Base-by-base conservation (phyloP, 2,888 invertebrate species). In the Nemurella pictetii region DNA sequence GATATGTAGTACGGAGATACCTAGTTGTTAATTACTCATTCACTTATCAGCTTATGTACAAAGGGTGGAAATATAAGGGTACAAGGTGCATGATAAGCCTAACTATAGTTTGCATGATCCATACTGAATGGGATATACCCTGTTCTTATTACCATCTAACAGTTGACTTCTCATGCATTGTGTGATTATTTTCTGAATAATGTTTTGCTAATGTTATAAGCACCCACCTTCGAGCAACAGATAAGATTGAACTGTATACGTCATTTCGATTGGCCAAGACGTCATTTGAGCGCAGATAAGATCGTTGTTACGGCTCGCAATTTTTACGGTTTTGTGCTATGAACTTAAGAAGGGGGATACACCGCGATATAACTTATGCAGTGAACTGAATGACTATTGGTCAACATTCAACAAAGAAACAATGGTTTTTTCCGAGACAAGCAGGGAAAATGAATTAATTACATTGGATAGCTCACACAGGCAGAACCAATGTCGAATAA, bases 401-500 rank as follows among this genome's bases (percentile, higher is more conserved):
- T 75, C 75, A 75, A 75, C 28, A 28, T 75, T 27, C 75, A 75
- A 75, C 75, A 75, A 75, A 75, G 75, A 75, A 75, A 26, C 26
- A 75, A 27, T 75, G 55, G 55, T 55, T 55, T 55, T 55, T 55
- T 55, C 20, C 55, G 75, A 75, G 75, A 75, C 26, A 27, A 75
- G 26, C 75, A 5, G 26, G 75, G 75, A 75, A 75, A 75, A 75
- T 25, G 75, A 75, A 75, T 75, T 75, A 75, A 75, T 75, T 75
- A 28, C 27, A 25, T 75, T 75, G 75, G 27, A 28, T 75, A 27
- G 9, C 75, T 75, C 28, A 27, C 75, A 75, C 75, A 75, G 28
- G 75, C 28, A 75, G 75, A 75, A 75, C 75, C 28, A 27, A 27
- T 75, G 27, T 75, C 28, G 75, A 75, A 75, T 75, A 27, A 75